Base-by-base conservation (phyloP, 1,140 invertebrate genomes). In the Apis mellifera region DNA sequence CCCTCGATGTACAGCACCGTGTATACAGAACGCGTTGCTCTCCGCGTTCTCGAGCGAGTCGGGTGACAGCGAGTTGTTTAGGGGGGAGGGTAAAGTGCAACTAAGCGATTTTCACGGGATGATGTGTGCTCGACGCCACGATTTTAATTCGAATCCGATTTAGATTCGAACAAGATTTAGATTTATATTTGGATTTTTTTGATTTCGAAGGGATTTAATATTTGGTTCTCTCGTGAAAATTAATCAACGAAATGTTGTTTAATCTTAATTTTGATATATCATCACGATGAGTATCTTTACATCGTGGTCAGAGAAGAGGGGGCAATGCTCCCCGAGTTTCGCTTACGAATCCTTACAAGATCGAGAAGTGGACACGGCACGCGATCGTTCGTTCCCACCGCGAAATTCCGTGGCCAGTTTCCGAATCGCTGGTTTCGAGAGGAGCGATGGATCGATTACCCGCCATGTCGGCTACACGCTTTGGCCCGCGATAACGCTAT, bases 1-100 rank as follows among this genome's bases (percentile, higher is more conserved):
- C 70, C 64, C 64, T 73, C 71, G 74, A 86, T 85, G 78, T 32
- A 32, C 32, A 32, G 32, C 69, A 77, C 74, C 70, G 55, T 60
- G 78, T 71, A 70, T n/a, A n/a, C 42, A 26, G 26, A 26, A 26
- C 9, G 54, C 21, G n/a, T n/a, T n/a, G n/a, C n/a, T n/a, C n/a
- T n/a, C n/a, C n/a, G n/a, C n/a, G 79, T 50, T 78, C 26, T 78
- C 64, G 64, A 42, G 42, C 59, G 71, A 65, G 17, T 54, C 11
- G 54, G 54, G 42, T 70, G 65, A 54, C 59, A 50, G 32, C n/a
- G n/a, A n/a, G n/a, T n/a, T n/a, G n/a, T n/a, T n/a, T n/a, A n/a
- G n/a, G n/a, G n/a, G n/a, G n/a, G n/a, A n/a, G n/a, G n/a, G n/a
- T n/a, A n/a, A n/a, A n/a, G 54, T 12, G 71, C 52, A 11, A 19